phyloP scores from a whole-genome alignment of 2,888 invertebrate species.

The Falcaria lacertinaria region DNA sequence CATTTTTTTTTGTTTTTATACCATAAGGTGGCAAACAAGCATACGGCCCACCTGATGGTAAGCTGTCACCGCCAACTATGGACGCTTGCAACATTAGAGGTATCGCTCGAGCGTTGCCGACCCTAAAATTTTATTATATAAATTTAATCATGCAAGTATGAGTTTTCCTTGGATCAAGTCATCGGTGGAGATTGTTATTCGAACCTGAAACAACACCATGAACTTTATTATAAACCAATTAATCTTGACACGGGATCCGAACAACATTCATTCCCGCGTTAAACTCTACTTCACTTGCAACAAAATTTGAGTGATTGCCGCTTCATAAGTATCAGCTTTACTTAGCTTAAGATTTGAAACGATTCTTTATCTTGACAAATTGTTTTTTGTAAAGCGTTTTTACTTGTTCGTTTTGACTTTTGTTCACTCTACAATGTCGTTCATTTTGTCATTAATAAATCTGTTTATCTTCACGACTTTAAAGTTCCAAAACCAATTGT shows the following conservation, averaged over 20 bases:
- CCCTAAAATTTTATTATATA: too few species aligned
- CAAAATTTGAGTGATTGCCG: constrained; percentile 37
- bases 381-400: constrained; percentile 1
- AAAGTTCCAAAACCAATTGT: too few species aligned
- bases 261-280: constrained; percentile 41
- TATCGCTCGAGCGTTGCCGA: too few species aligned
- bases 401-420: not conserved
- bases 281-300: constrained; percentile 33
- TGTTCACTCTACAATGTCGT: not conserved
- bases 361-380: constrained; percentile 3
- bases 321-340: constrained; percentile 14
- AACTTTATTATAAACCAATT: constrained; percentile 31
- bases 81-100: too few species aligned
- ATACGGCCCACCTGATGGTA: too few species aligned
- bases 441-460: too few species aligned
- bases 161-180: too few species aligned
- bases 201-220: not conserved
- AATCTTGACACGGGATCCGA: constrained; percentile 46
- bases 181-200: constrained; percentile 3
- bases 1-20: too few species aligned
- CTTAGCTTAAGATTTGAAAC: constrained; percentile 4
- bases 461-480: too few species aligned
- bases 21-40: too few species aligned
- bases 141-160: too few species aligned
- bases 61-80: too few species aligned